A percentile compares a stretch with the other conserved stretches of the same genome.
phyloP scores from a whole-genome alignment of 1,140 invertebrate species.

The Zaprionus tsacasi region DNA sequence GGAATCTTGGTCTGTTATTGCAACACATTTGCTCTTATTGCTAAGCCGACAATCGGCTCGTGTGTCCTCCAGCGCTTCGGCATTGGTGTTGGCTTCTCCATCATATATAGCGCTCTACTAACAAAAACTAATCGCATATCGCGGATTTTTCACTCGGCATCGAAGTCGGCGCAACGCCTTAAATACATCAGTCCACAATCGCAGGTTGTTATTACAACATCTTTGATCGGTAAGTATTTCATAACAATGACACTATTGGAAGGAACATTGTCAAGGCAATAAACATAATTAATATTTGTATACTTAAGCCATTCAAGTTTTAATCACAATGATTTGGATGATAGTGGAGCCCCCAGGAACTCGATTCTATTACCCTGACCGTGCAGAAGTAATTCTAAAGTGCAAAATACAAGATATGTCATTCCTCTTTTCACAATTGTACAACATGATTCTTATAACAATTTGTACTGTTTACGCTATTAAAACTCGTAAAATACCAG shows the following conservation, averaged over 20 bases:
- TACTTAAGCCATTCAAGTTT: conserved; percentile 87
- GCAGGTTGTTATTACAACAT: conserved; percentile 89
- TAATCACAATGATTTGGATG: conserved; percentile 89
- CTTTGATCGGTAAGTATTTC: conserved; percentile 84
- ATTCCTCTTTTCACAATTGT: conserved; percentile 91
- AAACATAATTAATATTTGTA: background rate
- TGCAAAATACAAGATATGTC: conserved; percentile 90
- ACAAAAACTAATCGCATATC: conserved; percentile 95
- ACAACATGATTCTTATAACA: conserved; percentile 91
- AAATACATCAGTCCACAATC: conserved; percentile 86
- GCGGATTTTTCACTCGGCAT: conserved; percentile 92
- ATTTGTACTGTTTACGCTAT: conserved; percentile 94
- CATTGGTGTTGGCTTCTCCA: conserved; percentile 91
- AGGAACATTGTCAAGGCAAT: background rate
- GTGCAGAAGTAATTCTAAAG: conserved; percentile 86
- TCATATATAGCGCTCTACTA: conserved; percentile 93
- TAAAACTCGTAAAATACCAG: conserved; percentile 94
- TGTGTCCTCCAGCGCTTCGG: conserved; percentile 89
- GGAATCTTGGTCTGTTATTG: conserved; percentile 85
- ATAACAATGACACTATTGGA: background rate
- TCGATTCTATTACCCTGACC: conserved; percentile 86
- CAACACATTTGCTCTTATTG: conserved; percentile 88
- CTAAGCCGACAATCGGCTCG: conserved; percentile 88
- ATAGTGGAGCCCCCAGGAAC: conserved; percentile 89
- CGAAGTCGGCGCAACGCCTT: conserved; percentile 92